Evolutionary conservation across 2,888 invertebrate genomes (phyloP), one percentile per base, ranked within the genome.

Genomic region (Gari tellinella): DNA sequence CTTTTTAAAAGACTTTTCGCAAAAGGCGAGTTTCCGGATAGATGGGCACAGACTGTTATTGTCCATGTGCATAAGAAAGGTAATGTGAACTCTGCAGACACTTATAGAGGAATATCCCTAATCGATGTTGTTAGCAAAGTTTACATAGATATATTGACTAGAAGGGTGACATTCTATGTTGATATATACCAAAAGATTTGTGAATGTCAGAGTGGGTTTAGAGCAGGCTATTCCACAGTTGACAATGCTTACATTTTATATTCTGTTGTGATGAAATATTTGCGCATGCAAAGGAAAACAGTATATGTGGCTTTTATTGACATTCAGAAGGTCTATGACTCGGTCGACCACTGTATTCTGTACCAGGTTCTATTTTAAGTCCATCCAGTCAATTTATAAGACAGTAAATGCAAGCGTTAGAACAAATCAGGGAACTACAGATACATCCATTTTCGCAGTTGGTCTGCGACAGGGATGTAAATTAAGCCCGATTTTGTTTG

Each of bases 381-480:
- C 45, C 7, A 21, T 57, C 7, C 2, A 57, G 19, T 15, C 3
- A 51, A 41, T 62, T 12, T 62, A 62, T 52, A 52, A 8, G 1
- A 19, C 26, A n/a, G 52, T 62, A 7, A 62, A 49, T 38, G 21
- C 49, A 25, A 49, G 61, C 23, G 49, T 61, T 17, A 38, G 38
- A 45, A 46, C n/a, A 17, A 21, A 40, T 51, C 14, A 14, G 10
- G 21, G n/a, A 8, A 8, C 14, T 49, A 21, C 15, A 40, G 40
- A 61, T n/a, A 10, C 38, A 21, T 49, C 46, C 46, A 37, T 31
- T 53, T 67, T 60, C 41, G 48, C 37, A 37, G 26, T 62, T 7
- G 55, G 62, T 19, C 43, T 41, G 41, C 48, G 55, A 12, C 56
- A 68, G 41, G 49, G 62, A n/a, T 68, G 48, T 51, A 55, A 38